Conservation (phyloP, 2,888 invertebrate genomes). For the Caenorhabditis afra region DNA sequence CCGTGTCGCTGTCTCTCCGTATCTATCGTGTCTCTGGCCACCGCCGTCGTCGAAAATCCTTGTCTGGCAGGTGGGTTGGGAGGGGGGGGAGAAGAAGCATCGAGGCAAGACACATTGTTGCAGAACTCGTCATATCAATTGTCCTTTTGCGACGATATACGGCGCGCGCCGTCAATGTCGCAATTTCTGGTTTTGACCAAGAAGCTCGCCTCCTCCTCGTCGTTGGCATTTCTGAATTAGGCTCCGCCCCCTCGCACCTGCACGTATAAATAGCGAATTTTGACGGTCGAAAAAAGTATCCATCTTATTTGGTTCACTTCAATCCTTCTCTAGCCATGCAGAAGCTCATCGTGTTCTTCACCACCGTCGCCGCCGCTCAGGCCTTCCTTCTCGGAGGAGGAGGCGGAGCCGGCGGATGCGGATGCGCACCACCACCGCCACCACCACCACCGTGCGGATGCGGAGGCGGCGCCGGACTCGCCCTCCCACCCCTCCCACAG, state of each 20-base stretch:
- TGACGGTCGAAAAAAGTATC: slow-evolving; percentile 21
- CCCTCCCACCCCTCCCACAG: slow-evolving; percentile 52
- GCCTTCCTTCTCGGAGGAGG: slow-evolving; percentile 63
- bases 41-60: slow-evolving; percentile 11
- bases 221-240: slow-evolving; percentile 22
- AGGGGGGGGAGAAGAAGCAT: slow-evolving; percentile 11
- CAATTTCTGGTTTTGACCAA: slow-evolving; percentile 53
- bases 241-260: slow-evolving; percentile 15
- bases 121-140: slow-evolving; percentile 59
- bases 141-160: slow-evolving; percentile 40
- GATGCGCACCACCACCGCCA: slow-evolving; percentile 66
- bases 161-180: slow-evolving; percentile 35
- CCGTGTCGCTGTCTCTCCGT: slow-evolving; percentile 32
- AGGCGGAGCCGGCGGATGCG: slow-evolving; percentile 62
- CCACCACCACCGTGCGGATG: slow-evolving; percentile 65
- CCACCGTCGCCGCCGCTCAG: slow-evolving; percentile 49
- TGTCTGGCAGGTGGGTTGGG: slow-evolving; percentile 42
- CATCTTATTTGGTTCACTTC: slow-evolving; percentile 39
- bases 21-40: neutral
- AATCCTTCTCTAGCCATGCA: slow-evolving; percentile 55
- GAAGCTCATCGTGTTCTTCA: slow-evolving; percentile 63
- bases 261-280: slow-evolving; percentile 11
- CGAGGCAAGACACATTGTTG: slow-evolving; percentile 37
- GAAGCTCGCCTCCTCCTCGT: neutral
- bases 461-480: slow-evolving; percentile 57